Conservation (phyloP, 2,113 vertebrate species). For the Chloebia gouldiae region DNA sequence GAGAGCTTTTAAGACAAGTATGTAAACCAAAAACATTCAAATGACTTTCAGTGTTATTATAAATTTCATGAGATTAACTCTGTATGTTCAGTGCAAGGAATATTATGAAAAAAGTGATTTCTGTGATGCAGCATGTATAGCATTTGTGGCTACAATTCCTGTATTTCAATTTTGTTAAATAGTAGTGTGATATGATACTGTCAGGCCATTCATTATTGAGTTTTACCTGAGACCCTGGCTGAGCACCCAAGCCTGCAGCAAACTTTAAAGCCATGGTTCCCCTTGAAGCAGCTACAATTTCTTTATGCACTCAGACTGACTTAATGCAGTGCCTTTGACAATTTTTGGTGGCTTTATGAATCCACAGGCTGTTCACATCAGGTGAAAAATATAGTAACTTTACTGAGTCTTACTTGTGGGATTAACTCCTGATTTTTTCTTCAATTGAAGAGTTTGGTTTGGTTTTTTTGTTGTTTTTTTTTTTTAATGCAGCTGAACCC, state of each 20-base stretch:
- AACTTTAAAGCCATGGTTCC: background rate
- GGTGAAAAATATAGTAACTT: slow-evolving; percentile 71
- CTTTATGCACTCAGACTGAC: background rate
- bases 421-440: slow-evolving; percentile 77
- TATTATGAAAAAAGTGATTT: background rate
- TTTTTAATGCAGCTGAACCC: background rate
- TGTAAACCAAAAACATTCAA: background rate
- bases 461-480: no score
- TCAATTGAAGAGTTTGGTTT: slow-evolving; percentile 63
- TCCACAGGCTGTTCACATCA: slow-evolving; percentile 52
- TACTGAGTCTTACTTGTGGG: slow-evolving; percentile 69
- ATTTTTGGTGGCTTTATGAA: slow-evolving; percentile 50
- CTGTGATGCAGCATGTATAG: background rate
- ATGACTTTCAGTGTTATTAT: background rate
- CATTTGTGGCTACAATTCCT: background rate
- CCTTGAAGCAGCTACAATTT: background rate
- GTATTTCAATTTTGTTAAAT: background rate
- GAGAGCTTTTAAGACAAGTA: background rate
- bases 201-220: background rate
- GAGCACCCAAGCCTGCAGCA: accelerated
- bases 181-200: background rate
- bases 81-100: background rate
- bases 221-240: background rate
- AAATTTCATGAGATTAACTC: background rate
- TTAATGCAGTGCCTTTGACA: slow-evolving; percentile 34